Evolutionary conservation across 1,140 invertebrate species (phyloP).

Genomic region (Rhagoletis zephyria): DNA sequence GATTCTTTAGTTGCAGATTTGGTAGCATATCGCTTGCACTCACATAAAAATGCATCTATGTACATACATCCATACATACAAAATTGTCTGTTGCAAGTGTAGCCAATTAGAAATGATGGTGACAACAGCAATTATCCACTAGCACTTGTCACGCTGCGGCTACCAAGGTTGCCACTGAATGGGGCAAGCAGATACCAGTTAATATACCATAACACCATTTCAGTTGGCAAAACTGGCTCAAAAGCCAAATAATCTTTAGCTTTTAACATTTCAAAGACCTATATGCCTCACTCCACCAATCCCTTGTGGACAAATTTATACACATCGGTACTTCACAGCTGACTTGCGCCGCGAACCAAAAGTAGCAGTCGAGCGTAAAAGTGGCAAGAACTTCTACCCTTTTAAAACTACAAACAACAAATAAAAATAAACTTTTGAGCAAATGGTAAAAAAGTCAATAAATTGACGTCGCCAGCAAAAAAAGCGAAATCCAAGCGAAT

Average conservation of each 20-base stretch:
- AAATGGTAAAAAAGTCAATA: too few relatives aligned
- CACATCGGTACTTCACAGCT: not conserved
- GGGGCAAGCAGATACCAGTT: not conserved
- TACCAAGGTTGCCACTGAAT: not conserved
- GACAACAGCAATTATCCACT: not conserved
- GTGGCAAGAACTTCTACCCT: not conserved
- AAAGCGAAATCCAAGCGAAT: slow-evolving; percentile 26
- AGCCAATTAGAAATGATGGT: slow-evolving; percentile 15
- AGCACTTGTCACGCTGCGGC: not conserved
- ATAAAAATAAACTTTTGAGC: too few relatives aligned
- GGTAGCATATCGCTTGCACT: too few relatives aligned
- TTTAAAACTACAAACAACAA: too few relatives aligned
- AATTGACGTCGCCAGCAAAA: too few relatives aligned
- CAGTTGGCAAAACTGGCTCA: not conserved
- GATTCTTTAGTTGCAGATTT: too few relatives aligned
- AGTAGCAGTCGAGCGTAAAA: not conserved
- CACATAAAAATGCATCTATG: too few relatives aligned
- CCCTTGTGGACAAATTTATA: not conserved
- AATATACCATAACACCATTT: not conserved
- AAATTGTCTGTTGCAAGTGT: not conserved
- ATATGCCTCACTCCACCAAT: not conserved
- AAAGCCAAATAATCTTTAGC: not conserved
- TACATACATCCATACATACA: too few relatives aligned
- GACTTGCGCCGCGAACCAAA: not conserved
- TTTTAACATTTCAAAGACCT: not conserved